Conservation (phyloP, 2,888 invertebrate genomes). For the Chalcis sispes region DNA sequence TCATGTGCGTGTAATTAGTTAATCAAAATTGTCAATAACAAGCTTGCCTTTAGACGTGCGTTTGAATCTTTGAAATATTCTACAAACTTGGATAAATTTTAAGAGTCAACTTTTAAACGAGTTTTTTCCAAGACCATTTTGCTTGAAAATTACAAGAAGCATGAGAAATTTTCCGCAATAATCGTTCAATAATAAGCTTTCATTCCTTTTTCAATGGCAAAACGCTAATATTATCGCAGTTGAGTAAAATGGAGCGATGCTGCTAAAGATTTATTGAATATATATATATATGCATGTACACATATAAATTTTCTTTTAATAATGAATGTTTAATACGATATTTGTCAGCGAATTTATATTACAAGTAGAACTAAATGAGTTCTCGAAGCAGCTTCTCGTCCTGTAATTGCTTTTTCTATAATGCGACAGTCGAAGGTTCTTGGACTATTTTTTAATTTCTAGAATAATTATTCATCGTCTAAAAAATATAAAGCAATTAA, state of each 20-base stretch:
- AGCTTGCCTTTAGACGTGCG: not conserved
- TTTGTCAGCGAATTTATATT: not conserved
- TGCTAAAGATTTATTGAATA: no score
- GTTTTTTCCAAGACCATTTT: not conserved
- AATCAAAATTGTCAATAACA: conserved; percentile 18
- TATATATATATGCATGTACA: no score
- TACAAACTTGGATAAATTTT: not conserved
- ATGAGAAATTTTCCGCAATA: not conserved
- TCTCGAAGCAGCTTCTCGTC: conserved; percentile 1
- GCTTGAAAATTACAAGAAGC: not conserved
- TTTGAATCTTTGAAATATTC: not conserved
- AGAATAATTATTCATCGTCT: conserved; percentile 21
- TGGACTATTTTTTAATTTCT: conserved; percentile 17
- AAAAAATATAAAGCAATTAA: conserved; percentile 30
- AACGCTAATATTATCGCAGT: conserved; percentile 24
- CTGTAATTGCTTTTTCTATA: conserved; percentile 29
- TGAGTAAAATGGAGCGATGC: no score
- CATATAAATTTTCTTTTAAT: not conserved
- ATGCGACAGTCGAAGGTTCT: conserved; percentile 35
- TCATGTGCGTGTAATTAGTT: not conserved
- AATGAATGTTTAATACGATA: not conserved
- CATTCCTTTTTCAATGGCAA: not conserved
- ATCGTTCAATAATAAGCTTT: not conserved
- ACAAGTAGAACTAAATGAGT: conserved; percentile 4
- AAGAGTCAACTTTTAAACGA: not conserved